Evolutionary conservation across 2,797 vertebrate species (phyloP), one percentile per base, ranked within the genome.

Genomic region (Diglossa cyanea): DNA sequence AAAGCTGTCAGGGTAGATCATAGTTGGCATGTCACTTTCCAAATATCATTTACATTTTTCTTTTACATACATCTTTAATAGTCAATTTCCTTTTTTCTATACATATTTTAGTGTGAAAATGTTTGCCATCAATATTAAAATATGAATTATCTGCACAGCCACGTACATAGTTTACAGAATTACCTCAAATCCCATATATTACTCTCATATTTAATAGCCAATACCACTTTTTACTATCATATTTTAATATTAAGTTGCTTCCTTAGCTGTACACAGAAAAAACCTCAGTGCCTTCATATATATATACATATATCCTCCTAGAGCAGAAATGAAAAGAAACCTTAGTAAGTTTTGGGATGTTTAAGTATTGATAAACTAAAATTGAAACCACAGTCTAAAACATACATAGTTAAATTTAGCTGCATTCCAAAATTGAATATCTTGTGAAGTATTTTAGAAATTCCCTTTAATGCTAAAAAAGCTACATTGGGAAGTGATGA

Each of bases 121-220:
- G 44, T 97, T 97, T 97, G 74, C 78, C 57, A 96, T 97, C 78
- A 96, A 88, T 96, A 97, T 95, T 97, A 97, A 97, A 97, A 95
- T 80, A 82, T 26, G 62, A 97, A 88, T 95, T 94, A 94, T 87
- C 63, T 53, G 12, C 48, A 70, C 6, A 94, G 63, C 39, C 65
- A 48, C 76, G 30, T 93, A 91, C 47, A 87, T 75, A 97, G 66
- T 74, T 95, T 83, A 95, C 37, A 86, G 88, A 96, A 94, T 92
- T 78, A 65, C 92, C 79, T 86, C 65, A 95, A 91, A 86, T 90
- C 26, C 40, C 66, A 96, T 96, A 80, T 37, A 95, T 89, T 95
- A 94, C 77, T 62, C 55, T 87, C 39, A 50, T 82, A 70, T 68
- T 97, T 94, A 92, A 96, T 47, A 63, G 28, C 13, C 44, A 73